Evolutionary conservation across 2,797 vertebrate species (phyloP).

Genomic region (Coregonus suidteri): DNA sequence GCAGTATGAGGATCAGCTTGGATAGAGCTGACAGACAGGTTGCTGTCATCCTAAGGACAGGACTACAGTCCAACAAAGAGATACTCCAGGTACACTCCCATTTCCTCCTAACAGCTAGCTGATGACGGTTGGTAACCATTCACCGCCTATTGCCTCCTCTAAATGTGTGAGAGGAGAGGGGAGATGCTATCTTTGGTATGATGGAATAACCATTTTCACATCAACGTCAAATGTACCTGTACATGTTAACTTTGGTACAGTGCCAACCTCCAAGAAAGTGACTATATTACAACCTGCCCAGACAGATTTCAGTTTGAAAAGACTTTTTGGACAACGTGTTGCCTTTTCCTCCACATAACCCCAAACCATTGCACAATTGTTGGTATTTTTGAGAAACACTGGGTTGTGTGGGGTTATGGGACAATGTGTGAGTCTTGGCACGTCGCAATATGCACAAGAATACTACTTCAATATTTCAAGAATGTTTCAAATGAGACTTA

Average conservation of each 20-base stretch:
- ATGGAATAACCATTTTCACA: slow-evolving; percentile 39
- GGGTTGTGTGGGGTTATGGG: slow-evolving; percentile 73
- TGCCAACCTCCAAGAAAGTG: slow-evolving; percentile 47
- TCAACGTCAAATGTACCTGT: slow-evolving; percentile 40
- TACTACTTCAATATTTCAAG: slow-evolving; percentile 63
- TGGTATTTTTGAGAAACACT: slow-evolving; percentile 65
- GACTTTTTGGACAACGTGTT: slow-evolving; percentile 70
- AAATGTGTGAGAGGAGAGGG: slow-evolving; percentile 35
- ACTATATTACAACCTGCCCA: slow-evolving; percentile 46
- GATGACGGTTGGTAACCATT: slow-evolving; percentile 10
- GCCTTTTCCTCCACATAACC: slow-evolving; percentile 78
- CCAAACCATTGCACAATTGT: slow-evolving; percentile 77
- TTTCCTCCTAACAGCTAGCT: slow-evolving; percentile 20
- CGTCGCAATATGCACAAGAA: slow-evolving; percentile 78
- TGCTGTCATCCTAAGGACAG: slow-evolving; percentile 20
- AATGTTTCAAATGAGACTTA: slow-evolving; percentile 76
- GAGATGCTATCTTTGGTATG: slow-evolving; percentile 35
- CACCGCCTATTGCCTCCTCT: slow-evolving; percentile 22
- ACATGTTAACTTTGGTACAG: slow-evolving; percentile 46
- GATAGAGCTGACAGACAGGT: slow-evolving; percentile 66
- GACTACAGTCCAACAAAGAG: slow-evolving; percentile 45
- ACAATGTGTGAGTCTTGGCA: slow-evolving; percentile 60
- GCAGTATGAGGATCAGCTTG: slow-evolving; percentile 96
- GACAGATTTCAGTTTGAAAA: slow-evolving; percentile 45
- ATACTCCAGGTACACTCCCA: slow-evolving; percentile 31